phyloP scores from a whole-genome alignment of 2,113 vertebrate genomes.

The Cephalopholis sonnerati region DNA sequence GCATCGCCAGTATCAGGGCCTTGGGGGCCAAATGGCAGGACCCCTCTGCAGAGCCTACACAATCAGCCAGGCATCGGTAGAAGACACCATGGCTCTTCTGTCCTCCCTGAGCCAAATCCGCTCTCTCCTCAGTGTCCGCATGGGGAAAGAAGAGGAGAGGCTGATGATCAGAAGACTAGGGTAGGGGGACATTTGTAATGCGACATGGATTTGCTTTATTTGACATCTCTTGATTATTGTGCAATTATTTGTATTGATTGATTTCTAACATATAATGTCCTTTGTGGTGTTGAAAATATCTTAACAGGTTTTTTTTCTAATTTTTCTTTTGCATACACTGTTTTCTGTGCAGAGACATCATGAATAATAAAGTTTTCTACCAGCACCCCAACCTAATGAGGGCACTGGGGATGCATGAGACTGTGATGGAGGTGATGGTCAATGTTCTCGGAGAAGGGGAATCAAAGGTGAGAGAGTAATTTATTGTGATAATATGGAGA shows the following conservation, averaged over 20 bases:
- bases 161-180: conserved; percentile 95
- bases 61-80: conserved; percentile 91
- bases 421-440: conserved; percentile 99
- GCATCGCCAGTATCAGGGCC: conserved; percentile 91
- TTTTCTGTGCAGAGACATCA: conserved; percentile 89
- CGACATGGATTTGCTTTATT: not conserved
- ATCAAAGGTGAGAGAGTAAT: conserved; percentile 88
- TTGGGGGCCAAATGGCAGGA: conserved; percentile 89
- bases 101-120: conserved; percentile 94
- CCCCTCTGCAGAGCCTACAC: conserved; percentile 91
- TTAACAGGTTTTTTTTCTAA: too few species aligned
- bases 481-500: not conserved
- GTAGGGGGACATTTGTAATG: conserved; percentile 68
- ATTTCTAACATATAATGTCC: not conserved
- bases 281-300: not conserved
- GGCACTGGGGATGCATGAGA: conserved; percentile 96
- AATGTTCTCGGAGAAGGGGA: conserved; percentile 94
- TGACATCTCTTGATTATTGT: conserved; percentile 1
- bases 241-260: not conserved
- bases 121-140: conserved; percentile 92
- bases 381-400: conserved; percentile 98
- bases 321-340: not conserved
- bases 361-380: conserved; percentile 99
- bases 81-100: conserved; percentile 92
- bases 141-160: conserved; percentile 95